phyloP scores from a whole-genome alignment of 2,797 vertebrate species.

The Microctenopoma steveboyesi region DNA sequence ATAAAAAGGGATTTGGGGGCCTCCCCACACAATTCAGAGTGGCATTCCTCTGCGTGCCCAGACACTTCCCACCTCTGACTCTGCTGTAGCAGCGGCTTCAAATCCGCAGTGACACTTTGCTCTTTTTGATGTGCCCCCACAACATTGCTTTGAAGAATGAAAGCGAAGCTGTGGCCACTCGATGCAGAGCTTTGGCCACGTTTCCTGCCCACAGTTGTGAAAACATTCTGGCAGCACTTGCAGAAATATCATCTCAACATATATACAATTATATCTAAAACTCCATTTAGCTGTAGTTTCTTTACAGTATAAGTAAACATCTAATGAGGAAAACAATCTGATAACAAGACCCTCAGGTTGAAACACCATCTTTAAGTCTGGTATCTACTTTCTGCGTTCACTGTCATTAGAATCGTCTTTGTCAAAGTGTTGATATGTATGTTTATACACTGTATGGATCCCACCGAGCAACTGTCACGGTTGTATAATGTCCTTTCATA shows the following conservation, averaged over 20 bases:
- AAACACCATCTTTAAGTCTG: not conserved
- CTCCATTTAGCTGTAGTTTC: not conserved
- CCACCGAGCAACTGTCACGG: not conserved
- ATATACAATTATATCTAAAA: not conserved
- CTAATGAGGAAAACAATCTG: not conserved
- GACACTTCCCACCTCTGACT: constrained; percentile 60
- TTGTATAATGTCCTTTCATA: not conserved
- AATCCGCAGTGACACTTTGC: constrained; percentile 58
- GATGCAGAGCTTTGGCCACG: constrained; percentile 11
- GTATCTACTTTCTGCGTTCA: not conserved
- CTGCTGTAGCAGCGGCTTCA: constrained; percentile 57
- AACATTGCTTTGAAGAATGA: constrained; percentile 66
- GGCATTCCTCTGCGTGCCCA: constrained; percentile 54
- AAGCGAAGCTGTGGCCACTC: constrained; percentile 37
- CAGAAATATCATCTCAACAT: not conserved
- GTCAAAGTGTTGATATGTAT: not conserved
- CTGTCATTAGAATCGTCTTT: not conserved
- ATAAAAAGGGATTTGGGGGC: constrained; percentile 65
- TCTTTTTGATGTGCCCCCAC: constrained; percentile 59
- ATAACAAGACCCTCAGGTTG: not conserved
- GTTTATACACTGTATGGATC: not conserved
- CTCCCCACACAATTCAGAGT: constrained; percentile 60
- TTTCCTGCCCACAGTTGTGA: constrained; percentile 24
- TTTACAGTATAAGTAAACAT: not conserved
- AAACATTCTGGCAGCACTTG: not conserved